A percentile compares a stretch with the other conserved stretches of the same genome.
Conservation (phyloP, 2,888 invertebrate species). For the Epicampocera succincta region DNA sequence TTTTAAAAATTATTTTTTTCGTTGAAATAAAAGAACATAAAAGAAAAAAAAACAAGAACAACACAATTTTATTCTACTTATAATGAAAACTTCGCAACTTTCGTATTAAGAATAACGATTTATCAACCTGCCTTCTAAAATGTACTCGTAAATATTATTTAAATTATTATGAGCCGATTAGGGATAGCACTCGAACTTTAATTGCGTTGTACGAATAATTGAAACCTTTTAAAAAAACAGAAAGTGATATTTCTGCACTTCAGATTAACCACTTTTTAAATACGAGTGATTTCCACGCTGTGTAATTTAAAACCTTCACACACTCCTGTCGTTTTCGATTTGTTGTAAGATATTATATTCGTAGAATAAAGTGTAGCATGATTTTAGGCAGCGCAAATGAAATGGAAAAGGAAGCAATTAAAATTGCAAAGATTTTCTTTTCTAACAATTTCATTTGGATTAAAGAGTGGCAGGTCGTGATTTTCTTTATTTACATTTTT, state of each 20-base stretch:
- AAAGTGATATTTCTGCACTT: background rate
- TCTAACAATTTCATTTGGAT: too few relatives aligned
- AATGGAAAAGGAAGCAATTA: background rate
- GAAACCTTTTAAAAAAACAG: background rate
- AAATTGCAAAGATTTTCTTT: background rate
- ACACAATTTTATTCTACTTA: background rate
- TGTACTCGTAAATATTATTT: slow-evolving; percentile 26
- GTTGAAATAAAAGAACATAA: too few relatives aligned
- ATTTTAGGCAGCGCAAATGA: background rate
- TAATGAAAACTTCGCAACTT: background rate
- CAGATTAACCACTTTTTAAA: too few relatives aligned
- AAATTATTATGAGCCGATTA: background rate
- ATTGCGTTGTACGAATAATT: background rate
- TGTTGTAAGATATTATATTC: too few relatives aligned
- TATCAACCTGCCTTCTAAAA: slow-evolving; percentile 49
- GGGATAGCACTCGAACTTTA: too few relatives aligned
- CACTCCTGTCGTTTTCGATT: too few relatives aligned
- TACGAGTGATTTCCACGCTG: too few relatives aligned
- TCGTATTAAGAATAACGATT: slow-evolving; percentile 12
- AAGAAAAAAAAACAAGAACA: background rate
- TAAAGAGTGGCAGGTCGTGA: too few relatives aligned
- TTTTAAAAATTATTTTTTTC: too few relatives aligned
- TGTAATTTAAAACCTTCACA: too few relatives aligned
- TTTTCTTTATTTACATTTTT: too few relatives aligned
- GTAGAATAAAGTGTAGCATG: too few relatives aligned